Base-by-base conservation (phyloP, 2,113 vertebrate genomes). In the Rattus rattus region DNA sequence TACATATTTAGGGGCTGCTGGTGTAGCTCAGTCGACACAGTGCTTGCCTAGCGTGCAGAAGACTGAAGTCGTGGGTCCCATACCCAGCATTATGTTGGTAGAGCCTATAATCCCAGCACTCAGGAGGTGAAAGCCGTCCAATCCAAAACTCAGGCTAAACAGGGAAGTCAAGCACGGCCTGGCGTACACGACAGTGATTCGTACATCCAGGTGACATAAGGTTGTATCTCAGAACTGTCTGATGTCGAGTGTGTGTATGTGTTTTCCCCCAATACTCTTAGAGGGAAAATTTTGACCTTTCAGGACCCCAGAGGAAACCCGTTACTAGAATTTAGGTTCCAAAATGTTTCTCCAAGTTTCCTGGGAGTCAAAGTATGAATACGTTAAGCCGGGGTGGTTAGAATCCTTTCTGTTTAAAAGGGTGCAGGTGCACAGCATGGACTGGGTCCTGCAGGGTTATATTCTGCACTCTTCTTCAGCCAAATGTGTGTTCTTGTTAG, bases 351-450 rank as follows among this genome's bases (percentile, higher is more conserved):
- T 52, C 17, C 73, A 54, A 63, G 73, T 65, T 86, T 87, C 83
- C 63, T 94, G 13, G 95, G 3, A 83, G 10, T 70, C 54, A 72
- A 92, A 94, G 92, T 77, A 36, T n/a, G 67, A 91, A 47, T 76
- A 72, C 47, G 67, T 83, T 43, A 92, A 81, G 13, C 30, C 54
- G 39, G 33, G 33, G 72, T 76, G n/a, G 92, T 95, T 70, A 36
- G 59, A 96, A 87, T 43, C 72, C 91, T 90, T 93, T 91, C 20
- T 10, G 77, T 91, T 88, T 69, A 47, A 49, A 86, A 63, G 14
- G 52, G 13, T 30, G 5, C 73, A 54, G 95, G 91, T 43, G 47
- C 7, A 72, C 4, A 61, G 49, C 54, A 90, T 88, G 61, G 90
- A 17, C 24, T 43, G 43, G 43, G 43, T 43, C 43, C 43, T 43